Percentiles rank a stretch among this genome's conserved stretches.
Evolutionary conservation across 2,888 invertebrate species (phyloP).

Genomic region (Melieria omissa): DNA sequence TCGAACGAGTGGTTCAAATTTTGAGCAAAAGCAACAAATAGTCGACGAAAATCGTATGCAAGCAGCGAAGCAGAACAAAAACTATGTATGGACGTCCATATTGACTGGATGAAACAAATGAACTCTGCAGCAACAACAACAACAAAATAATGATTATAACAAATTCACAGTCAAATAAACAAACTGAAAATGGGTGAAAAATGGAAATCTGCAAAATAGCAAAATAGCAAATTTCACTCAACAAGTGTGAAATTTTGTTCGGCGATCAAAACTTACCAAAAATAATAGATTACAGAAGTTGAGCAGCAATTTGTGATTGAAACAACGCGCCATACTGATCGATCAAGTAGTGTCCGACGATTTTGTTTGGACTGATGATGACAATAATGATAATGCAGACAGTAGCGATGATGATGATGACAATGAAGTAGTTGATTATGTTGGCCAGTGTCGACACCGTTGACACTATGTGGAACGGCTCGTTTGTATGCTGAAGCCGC

Average conservation of each 20-base stretch:
- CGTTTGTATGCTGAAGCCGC: slow-evolving; percentile 1
- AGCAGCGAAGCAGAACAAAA: slow-evolving; percentile 28
- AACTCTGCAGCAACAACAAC: slow-evolving; percentile 10
- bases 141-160: background rate
- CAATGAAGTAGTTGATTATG: background rate
- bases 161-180: slow-evolving; percentile 9
- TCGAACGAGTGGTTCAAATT: no score
- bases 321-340: slow-evolving; percentile 60
- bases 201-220: slow-evolving; percentile 8
- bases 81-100: background rate
- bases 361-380: background rate
- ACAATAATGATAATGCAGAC: background rate
- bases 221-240: slow-evolving; percentile 26
- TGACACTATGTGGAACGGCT: slow-evolving; percentile 1
- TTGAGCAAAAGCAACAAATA: no score
- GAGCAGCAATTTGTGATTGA: slow-evolving; percentile 74
- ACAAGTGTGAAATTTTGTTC: slow-evolving; percentile 18
- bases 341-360: no score
- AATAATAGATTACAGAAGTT: slow-evolving; percentile 76
- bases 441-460: background rate
- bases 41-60: background rate
- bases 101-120: background rate
- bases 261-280: slow-evolving; percentile 58
- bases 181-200: slow-evolving; percentile 16
- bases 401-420: background rate